Evolutionary conservation across 1,140 invertebrate genomes (phyloP), one percentile per base, ranked within the genome.

Genomic region (Caenorhabditis inopinata): DNA sequence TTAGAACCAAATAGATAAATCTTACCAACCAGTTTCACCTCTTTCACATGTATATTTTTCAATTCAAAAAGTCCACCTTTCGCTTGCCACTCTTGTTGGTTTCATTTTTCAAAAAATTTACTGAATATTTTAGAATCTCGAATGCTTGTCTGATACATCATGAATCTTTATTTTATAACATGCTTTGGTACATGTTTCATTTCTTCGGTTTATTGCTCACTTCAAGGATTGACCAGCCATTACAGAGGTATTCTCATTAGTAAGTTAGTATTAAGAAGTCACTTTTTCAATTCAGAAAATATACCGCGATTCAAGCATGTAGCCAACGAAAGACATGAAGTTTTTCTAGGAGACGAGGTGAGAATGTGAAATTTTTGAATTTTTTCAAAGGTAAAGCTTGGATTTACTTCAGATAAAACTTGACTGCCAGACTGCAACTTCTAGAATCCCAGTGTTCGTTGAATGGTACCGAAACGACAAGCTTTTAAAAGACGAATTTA

Each of bases 381-480:
- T 32, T 32, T 32, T 5, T 32, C 25, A 58, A 11, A 42, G 38
- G 6, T 7, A 42, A 7, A 42, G 38, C 5, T 42, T 5, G 5
- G 14, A 5, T 7, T 14, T 7, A 14, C 14, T 38, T 16, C 2
- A 68, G 58, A 21, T 38, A n/a, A 68, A 42, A 38, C n/a, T 68
- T 29, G 58, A 68, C n/a, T 68, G 58, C 12, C 58, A 68, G 23
- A 68, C 32, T 21, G 58, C 58, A 1, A 32, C 58, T 11, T 68
- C 58, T 18, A 68, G 38, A 12, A 68, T 68, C 7, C 32, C 58
- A 5, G 32, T 18, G 3, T 7, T 9, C 9, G 58, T 68, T 38
- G 58, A 68, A 42, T 68, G 58, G 58, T 68, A 68, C 23, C 58
- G 58, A 9, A 68, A 68, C 21, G 58, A 68, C 2, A 68, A 68